phyloP scores from a whole-genome alignment of 2,888 invertebrate species.

The Megamerina dolium region DNA sequence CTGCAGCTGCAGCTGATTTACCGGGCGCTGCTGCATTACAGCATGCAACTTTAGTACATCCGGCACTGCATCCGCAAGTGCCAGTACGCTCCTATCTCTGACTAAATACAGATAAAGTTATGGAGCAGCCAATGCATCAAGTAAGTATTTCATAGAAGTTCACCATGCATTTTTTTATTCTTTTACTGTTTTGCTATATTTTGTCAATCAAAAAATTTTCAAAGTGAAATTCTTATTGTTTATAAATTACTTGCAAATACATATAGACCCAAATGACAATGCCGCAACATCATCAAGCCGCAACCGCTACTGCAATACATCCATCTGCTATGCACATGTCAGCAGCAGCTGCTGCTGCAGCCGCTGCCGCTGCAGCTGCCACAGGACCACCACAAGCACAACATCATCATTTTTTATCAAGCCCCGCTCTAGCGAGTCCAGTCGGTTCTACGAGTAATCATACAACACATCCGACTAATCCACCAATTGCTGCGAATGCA shows the following conservation, averaged over 20 bases:
- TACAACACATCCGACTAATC: slow-evolving; percentile 48
- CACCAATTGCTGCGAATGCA: slow-evolving; percentile 62
- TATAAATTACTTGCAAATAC: too few species aligned
- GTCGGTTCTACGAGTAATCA: slow-evolving; percentile 58
- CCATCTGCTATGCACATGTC: slow-evolving; percentile 63
- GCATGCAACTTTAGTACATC: slow-evolving; percentile 88
- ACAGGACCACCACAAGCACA: slow-evolving; percentile 31
- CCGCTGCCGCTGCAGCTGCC: slow-evolving; percentile 27
- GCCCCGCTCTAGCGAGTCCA: slow-evolving; percentile 88
- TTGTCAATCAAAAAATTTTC: slow-evolving; percentile 12
- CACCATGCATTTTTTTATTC: too few species aligned
- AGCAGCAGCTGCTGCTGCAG: slow-evolving; percentile 36
- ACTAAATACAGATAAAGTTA: slow-evolving; percentile 70
- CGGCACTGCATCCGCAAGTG: slow-evolving; percentile 96
- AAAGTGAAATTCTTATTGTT: slow-evolving; percentile 17
- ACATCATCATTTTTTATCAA: slow-evolving; percentile 85
- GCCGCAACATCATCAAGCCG: slow-evolving; percentile 49
- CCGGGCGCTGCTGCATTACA: slow-evolving; percentile 74
- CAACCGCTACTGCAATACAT: slow-evolving; percentile 52
- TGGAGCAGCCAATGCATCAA: slow-evolving; percentile 51
- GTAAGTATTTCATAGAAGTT: slow-evolving; percentile 36
- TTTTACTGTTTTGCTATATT: background rate
- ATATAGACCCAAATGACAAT: slow-evolving; percentile 54
- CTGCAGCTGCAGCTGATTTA: slow-evolving; percentile 72
- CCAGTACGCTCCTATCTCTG: slow-evolving; percentile 96